Evolutionary conservation across 1,140 invertebrate species (phyloP), one percentile per base, ranked within the genome.

Genomic region (Riptortus pedestris): DNA sequence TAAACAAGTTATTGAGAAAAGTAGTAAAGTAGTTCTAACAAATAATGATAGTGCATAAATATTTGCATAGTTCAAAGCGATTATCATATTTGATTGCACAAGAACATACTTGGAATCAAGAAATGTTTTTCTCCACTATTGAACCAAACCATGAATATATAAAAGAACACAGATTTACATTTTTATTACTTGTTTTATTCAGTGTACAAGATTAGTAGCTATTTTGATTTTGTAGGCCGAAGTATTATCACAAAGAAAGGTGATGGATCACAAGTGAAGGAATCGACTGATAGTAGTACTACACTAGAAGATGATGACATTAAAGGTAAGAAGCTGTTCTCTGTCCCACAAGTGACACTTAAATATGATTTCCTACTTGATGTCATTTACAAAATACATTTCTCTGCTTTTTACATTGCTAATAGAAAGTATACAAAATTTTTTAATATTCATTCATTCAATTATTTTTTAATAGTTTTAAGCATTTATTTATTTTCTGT

Each of bases 201-300:
- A n/a, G n/a, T n/a, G n/a, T n/a, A n/a, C 31, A 38, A 7, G 5
- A 38, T 38, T 38, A 7, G 31, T 7, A 38, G 31, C n/a, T 11
- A 48, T 48, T 7, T 7, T 48, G 4, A 48, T 48, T 16, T 43
- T 65, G 14, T 77, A 88, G 86, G 84, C 81, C 81, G 84, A 78
- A 89, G 85, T 72, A 93, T 93, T 79, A 85, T 93, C 60, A 90
- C 86, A 69, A 95, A 94, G 77, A 95, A 95, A 75, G 88, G 90
- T 52, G 91, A 93, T 72, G 91, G 91, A 67, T 93, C 90, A 65
- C 91, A 94, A 79, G 91, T 95, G 18, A 96, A 95, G 76, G 92
- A 95, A 76, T 94, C 91, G 24, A 93, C 91, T 31, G 92, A 95
- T 74, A 89, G 86, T 73, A 93, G 88, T 72, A 93, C 90, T 72